Conservation (phyloP, 2,888 invertebrate species). For the Apotomis betuletana region DNA sequence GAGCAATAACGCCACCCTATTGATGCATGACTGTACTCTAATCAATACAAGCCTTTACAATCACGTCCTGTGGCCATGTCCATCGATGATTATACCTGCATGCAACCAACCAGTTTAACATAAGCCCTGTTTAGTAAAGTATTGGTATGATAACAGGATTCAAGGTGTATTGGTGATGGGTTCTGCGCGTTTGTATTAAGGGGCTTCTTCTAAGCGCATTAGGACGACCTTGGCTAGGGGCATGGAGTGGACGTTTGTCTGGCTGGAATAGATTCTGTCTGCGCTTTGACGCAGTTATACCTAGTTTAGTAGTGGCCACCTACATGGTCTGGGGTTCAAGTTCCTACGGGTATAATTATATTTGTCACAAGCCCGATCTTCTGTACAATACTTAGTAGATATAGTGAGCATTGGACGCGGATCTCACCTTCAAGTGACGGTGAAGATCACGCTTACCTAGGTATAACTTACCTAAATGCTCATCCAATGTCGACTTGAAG, state of each 20-base stretch:
- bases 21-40: conserved; percentile 19
- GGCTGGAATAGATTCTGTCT: neutral
- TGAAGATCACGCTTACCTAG: too few species aligned
- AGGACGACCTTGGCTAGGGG: conserved; percentile 51
- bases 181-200: conserved; percentile 43
- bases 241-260: conserved; percentile 38
- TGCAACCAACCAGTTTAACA: neutral
- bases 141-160: neutral
- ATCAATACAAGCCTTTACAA: conserved; percentile 35
- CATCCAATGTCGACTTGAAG: too few species aligned
- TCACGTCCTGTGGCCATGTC: conserved; percentile 23
- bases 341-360: too few species aligned
- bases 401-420: too few species aligned
- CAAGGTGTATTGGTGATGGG: conserved; percentile 10
- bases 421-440: too few species aligned
- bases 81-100: conserved; percentile 13
- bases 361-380: too few species aligned
- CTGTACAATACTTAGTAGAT: too few species aligned
- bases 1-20: conserved; percentile 5
- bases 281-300: neutral
- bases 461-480: too few species aligned
- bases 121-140: neutral
- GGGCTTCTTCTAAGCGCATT: conserved; percentile 68
- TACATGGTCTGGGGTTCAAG: too few species aligned
- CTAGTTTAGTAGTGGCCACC: too few species aligned